phyloP scores from a whole-genome alignment of 2,888 invertebrate species.

The Celastrina argiolus region DNA sequence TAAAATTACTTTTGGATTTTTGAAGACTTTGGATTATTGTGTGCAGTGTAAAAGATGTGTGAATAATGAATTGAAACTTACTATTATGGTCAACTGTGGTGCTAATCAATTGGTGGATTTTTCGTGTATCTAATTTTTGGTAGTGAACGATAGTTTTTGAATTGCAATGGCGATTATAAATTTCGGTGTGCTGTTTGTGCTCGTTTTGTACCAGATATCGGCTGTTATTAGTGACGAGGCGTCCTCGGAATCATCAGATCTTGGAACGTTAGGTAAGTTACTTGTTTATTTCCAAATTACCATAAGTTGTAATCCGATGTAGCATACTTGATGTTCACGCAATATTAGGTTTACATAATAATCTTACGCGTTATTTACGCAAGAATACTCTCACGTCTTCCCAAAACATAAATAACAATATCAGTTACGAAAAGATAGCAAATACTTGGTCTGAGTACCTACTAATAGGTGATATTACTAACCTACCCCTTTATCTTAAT shows the following conservation, averaged over 20 bases:
- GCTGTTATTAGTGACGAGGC: slow-evolving; percentile 55
- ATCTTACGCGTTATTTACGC: not conserved
- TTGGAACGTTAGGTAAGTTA: slow-evolving; percentile 57
- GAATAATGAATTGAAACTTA: slow-evolving; percentile 37
- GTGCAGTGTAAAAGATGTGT: not conserved
- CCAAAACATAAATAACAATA: not conserved
- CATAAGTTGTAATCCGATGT: not conserved
- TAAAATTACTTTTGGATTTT: slow-evolving; percentile 13
- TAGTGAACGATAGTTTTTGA: slow-evolving; percentile 54
- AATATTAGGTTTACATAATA: not conserved
- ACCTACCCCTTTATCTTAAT: too few relatives aligned
- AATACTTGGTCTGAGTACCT: too few relatives aligned
- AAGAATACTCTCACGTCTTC: not conserved
- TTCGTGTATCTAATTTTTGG: slow-evolving; percentile 48
- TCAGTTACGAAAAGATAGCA: too few relatives aligned
- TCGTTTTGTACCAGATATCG: slow-evolving; percentile 61
- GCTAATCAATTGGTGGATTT: slow-evolving; percentile 50
- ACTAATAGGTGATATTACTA: too few relatives aligned
- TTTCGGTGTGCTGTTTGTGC: slow-evolving; percentile 63
- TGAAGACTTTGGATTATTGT: not conserved
- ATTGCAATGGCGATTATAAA: slow-evolving; percentile 63
- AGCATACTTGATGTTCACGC: slow-evolving; percentile 18
- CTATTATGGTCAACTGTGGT: slow-evolving; percentile 46
- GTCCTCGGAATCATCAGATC: slow-evolving; percentile 62
- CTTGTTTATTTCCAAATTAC: not conserved